Evolutionary conservation across 2,113 vertebrate genomes (phyloP).

Genomic region (Sigmodon hispidus): DNA sequence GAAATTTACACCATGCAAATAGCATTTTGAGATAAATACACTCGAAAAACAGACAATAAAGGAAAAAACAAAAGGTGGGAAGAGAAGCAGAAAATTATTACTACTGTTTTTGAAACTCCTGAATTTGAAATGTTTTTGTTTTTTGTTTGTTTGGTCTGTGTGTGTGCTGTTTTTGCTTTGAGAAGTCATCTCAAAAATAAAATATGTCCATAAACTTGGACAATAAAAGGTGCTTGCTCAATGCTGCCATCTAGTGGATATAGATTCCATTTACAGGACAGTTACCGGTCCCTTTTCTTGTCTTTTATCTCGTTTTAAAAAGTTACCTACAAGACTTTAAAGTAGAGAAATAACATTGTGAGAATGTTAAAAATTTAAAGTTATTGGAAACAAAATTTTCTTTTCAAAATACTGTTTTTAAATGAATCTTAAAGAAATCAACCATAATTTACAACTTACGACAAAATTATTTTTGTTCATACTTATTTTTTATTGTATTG

Average conservation of each 20-base stretch:
- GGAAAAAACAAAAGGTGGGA: not conserved
- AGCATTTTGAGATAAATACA: not conserved
- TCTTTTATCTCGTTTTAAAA: not conserved
- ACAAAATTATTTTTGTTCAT: not conserved
- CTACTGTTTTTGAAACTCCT: not conserved
- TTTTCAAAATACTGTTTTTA: constrained; percentile 37
- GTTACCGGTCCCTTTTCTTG: not conserved
- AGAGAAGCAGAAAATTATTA: not conserved
- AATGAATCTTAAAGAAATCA: not conserved
- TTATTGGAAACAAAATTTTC: not conserved
- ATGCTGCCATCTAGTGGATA: constrained; percentile 25
- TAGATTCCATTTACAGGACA: not conserved
- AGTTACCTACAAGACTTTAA: not conserved
- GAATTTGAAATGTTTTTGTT: not conserved
- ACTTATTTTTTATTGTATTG: not conserved
- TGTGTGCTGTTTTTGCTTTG: not conserved
- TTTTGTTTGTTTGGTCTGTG: not conserved
- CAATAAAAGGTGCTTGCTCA: not conserved
- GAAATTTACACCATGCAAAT: not conserved
- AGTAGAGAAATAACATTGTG: not conserved
- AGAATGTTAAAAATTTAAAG: not conserved
- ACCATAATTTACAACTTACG: not conserved
- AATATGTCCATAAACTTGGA: not conserved
- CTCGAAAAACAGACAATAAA: constrained; percentile 18
- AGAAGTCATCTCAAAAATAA: constrained; percentile 26